These are phyloP conservation scores for Drosophila serrata DNA, from an alignment of 1,140 invertebrate genomes.

Conservation along the genomic window DNA sequence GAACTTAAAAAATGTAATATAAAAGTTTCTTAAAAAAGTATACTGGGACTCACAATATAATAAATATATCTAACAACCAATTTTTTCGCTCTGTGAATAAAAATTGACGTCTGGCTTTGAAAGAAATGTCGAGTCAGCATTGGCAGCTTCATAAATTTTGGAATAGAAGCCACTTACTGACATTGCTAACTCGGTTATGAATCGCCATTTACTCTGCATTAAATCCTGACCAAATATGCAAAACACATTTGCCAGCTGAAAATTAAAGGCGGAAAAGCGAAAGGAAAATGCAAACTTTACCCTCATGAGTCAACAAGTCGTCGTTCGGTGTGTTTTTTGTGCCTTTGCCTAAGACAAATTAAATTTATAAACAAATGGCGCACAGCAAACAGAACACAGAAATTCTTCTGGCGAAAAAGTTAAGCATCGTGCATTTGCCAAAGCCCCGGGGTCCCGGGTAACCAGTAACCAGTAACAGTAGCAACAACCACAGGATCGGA, in stretches of 20 bases:
- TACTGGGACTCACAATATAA: neutral
- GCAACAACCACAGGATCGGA: slow-evolving; percentile 41
- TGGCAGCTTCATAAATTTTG: slow-evolving; percentile 37
- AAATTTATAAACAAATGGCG: slow-evolving; percentile 83
- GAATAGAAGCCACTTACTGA: neutral
- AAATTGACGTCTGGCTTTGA: neutral
- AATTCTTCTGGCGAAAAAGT: slow-evolving; percentile 43
- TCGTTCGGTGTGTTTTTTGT: slow-evolving; percentile 41
- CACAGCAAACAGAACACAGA: slow-evolving; percentile 66
- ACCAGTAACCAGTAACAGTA: slow-evolving; percentile 5
- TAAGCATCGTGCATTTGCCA: slow-evolving; percentile 58
- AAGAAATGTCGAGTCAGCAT: slow-evolving; percentile 22
- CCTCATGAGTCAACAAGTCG: slow-evolving; percentile 55
- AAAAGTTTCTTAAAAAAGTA: no score
- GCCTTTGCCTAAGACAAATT: slow-evolving; percentile 66
- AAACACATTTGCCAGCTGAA: slow-evolving; percentile 55
- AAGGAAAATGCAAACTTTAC: slow-evolving; percentile 32
- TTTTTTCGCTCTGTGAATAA: neutral
- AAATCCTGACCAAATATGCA: slow-evolving; percentile 61
- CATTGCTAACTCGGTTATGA: slow-evolving; percentile 23
- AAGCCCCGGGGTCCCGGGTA: slow-evolving; percentile 31
- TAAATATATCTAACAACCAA: no score
- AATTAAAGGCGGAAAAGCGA: slow-evolving; percentile 39
- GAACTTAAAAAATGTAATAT: neutral
- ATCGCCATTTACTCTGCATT: slow-evolving; percentile 49